These are phyloP conservation scores for Mantis religiosa DNA, from an alignment of 2,888 invertebrate species.

Conservation along the genomic window DNA sequence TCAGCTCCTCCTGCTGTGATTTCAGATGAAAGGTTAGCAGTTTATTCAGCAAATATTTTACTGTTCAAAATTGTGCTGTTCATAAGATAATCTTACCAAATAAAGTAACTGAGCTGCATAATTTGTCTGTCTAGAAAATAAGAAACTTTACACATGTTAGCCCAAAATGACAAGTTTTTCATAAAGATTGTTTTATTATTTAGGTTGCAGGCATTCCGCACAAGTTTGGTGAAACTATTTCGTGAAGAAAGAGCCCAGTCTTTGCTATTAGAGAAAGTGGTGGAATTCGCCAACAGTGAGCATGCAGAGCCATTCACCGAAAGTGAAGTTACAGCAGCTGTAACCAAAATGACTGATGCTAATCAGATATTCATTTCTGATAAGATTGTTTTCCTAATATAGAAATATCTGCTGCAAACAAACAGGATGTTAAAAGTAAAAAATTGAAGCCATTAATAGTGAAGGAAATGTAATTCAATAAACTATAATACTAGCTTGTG, in stretches of 20 bases:
- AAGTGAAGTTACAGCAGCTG: slow-evolving; percentile 72
- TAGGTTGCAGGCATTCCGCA: slow-evolving; percentile 65
- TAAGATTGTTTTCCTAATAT: slow-evolving; percentile 78
- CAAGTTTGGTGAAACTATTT: slow-evolving; percentile 70
- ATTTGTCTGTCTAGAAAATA: neutral
- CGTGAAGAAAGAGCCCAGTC: slow-evolving; percentile 72
- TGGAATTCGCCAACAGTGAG: slow-evolving; percentile 60
- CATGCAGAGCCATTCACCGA: slow-evolving; percentile 57
- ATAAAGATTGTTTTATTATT: neutral
- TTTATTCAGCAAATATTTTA: no score
- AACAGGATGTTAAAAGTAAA: no score
- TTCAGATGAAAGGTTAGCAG: neutral
- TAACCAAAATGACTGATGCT: slow-evolving; percentile 78
- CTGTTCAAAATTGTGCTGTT: no score
- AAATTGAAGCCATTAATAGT: no score
- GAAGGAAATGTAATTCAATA: no score
- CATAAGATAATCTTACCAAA: no score
- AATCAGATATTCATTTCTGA: slow-evolving; percentile 91
- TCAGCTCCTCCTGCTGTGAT: neutral
- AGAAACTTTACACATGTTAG: neutral
- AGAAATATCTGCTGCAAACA: slow-evolving; percentile 34
- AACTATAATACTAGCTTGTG: no score
- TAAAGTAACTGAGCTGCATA: neutral
- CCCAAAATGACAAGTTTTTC: neutral
- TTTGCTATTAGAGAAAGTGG: slow-evolving; percentile 62